Evolutionary conservation across 2,113 vertebrate species (phyloP).

Genomic region (Anarrhichthys ocellatus): DNA sequence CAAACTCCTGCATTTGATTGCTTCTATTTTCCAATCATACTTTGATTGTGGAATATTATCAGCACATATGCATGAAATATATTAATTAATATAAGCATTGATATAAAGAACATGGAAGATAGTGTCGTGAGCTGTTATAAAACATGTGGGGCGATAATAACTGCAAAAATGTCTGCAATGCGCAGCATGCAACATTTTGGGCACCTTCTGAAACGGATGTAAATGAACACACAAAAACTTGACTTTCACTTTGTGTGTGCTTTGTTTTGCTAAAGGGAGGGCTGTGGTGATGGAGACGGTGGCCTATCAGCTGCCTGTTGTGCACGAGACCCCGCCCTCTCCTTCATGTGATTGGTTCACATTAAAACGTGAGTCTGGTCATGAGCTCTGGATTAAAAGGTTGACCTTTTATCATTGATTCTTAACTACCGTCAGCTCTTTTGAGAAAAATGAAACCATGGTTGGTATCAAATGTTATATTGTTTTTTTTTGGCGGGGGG

Average conservation of each 20-base stretch:
- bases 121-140: neutral
- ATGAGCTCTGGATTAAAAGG: neutral
- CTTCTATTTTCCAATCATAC: neutral
- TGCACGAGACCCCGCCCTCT: conserved; percentile 3
- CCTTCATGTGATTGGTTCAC: conserved; percentile 12
- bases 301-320: neutral
- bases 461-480: neutral
- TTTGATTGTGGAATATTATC: neutral
- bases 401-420: neutral
- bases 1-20: neutral
- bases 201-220: neutral
- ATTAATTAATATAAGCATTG: neutral
- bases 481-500: neutral
- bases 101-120: neutral
- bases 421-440: neutral
- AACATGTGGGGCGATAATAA: neutral
- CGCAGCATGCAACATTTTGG: neutral
- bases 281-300: neutral
- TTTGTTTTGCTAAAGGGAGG: neutral
- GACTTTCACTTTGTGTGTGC: conserved; percentile 7
- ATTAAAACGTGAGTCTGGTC: neutral
- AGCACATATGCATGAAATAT: neutral
- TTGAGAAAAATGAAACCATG: neutral
- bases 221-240: neutral
- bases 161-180: neutral